phyloP scores from a whole-genome alignment of 2,113 vertebrate species.

The Alces alces region DNA sequence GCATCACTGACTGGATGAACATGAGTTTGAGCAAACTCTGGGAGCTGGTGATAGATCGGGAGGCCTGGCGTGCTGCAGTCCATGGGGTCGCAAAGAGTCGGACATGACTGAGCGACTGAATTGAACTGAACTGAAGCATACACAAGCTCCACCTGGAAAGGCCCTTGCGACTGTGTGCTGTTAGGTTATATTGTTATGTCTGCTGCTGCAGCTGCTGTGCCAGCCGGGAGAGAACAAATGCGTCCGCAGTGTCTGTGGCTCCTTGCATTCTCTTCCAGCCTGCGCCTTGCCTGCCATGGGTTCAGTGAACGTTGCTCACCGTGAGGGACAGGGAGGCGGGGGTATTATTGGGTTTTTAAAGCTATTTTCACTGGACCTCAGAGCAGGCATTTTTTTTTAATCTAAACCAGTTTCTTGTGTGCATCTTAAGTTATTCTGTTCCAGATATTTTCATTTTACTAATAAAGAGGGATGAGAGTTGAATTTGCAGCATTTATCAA shows the following conservation, averaged over 20 bases:
- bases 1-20: neutral
- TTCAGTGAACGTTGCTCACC: fast-evolving
- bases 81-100: fast-evolving
- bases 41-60: neutral
- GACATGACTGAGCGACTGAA: neutral
- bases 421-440: neutral
- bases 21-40: neutral
- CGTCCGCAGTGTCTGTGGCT: neutral
- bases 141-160: neutral
- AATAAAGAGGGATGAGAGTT: neutral
- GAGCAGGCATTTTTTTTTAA: neutral
- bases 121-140: neutral
- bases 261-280: neutral
- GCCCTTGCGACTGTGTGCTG: neutral
- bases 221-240: neutral
- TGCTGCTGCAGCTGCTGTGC: neutral
- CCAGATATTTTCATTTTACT: neutral
- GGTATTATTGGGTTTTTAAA: neutral
- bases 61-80: neutral
- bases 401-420: neutral
- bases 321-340: neutral
- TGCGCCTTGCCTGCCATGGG: neutral
- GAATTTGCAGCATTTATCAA: neutral
- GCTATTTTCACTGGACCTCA: neutral
- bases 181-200: neutral